phyloP scores from a whole-genome alignment of 2,888 invertebrate genomes.

The Muschampia plurimacula region DNA sequence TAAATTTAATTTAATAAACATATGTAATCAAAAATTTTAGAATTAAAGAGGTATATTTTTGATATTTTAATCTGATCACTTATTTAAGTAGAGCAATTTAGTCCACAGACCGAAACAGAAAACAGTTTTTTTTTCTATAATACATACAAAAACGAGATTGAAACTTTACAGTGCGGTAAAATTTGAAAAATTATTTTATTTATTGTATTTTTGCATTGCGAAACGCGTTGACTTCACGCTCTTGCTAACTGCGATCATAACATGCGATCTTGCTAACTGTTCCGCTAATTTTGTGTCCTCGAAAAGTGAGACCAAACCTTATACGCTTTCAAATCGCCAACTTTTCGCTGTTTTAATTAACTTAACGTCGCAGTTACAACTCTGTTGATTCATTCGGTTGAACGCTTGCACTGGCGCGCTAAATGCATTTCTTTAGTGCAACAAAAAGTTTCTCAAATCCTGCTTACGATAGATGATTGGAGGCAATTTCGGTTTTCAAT shows the following conservation, averaged over 20 bases:
- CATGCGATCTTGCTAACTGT: neutral
- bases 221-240: neutral
- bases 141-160: too few species aligned
- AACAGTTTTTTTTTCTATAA: too few species aligned
- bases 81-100: too few species aligned
- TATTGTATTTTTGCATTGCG: too few species aligned
- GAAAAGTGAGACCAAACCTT: conserved; percentile 31
- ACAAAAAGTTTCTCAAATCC: conserved; percentile 35
- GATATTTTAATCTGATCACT: too few species aligned
- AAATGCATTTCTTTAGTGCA: conserved; percentile 50
- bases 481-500: conserved; percentile 11
- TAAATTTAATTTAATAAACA: too few species aligned
- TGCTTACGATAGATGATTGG: conserved; percentile 15
- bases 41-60: too few species aligned
- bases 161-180: too few species aligned
- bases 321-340: conserved; percentile 73
- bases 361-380: conserved; percentile 79
- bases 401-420: conserved; percentile 46
- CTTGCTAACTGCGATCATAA: too few species aligned
- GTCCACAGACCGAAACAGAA: too few species aligned
- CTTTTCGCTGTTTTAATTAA: conserved; percentile 84
- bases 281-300: neutral
- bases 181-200: too few species aligned
- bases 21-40: too few species aligned
- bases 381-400: conserved; percentile 68